Conservation (phyloP, 2,797 vertebrate genomes). For the Podarcis lilfordi region DNA sequence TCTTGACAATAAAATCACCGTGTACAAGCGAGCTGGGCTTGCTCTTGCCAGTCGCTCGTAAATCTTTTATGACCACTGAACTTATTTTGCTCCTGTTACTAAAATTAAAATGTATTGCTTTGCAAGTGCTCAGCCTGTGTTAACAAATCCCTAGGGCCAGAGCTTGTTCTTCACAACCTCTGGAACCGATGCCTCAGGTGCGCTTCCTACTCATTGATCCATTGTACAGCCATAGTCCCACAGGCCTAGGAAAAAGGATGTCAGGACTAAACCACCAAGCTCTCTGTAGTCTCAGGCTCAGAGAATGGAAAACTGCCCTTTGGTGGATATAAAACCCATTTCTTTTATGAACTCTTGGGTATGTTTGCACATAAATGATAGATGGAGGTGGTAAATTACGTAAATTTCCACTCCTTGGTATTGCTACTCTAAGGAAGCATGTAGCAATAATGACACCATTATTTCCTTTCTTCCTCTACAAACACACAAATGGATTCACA, state of each 20-base stretch:
- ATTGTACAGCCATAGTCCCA: not conserved
- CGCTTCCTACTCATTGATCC: not conserved
- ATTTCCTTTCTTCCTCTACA: no score
- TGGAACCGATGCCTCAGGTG: not conserved
- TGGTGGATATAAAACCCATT: not conserved
- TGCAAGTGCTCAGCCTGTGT: not conserved
- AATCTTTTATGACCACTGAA: constrained; percentile 33
- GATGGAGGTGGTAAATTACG: not conserved
- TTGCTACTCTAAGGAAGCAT: not conserved
- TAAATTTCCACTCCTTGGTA: not conserved
- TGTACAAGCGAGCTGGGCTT: constrained; percentile 9
- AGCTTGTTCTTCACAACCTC: not conserved
- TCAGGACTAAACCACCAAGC: not conserved
- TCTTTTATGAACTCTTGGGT: not conserved
- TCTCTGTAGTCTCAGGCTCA: not conserved
- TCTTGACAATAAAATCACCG: constrained; percentile 3
- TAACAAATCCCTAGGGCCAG: constrained; percentile 12
- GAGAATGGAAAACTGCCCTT: not conserved
- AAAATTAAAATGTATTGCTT: constrained; percentile 33
- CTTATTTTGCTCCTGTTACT: constrained; percentile 25
- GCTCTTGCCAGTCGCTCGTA: constrained; percentile 24
- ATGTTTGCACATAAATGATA: not conserved
- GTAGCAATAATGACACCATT: not conserved
- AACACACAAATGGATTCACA: not conserved
- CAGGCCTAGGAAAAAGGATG: not conserved